These are phyloP conservation scores for Protobothrops flavoviridis DNA, from an alignment of 2,113 vertebrate genomes.

Conservation along the genomic window DNA sequence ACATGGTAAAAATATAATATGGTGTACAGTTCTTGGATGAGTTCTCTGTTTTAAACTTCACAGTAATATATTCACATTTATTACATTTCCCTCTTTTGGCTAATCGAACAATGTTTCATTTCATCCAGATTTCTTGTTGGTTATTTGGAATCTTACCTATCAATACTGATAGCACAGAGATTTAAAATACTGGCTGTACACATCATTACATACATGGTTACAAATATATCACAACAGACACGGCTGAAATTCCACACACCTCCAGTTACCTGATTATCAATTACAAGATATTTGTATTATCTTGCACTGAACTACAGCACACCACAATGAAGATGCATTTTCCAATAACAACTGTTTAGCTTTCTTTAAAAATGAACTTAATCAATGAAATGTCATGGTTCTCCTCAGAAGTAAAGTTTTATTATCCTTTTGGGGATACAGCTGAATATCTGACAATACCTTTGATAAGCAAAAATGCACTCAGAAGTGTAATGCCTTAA, in stretches of 20 bases:
- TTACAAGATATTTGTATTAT: slow-evolving; percentile 48
- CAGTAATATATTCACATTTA: not conserved
- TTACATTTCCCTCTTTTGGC: fast-evolving
- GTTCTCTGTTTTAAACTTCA: fast-evolving
- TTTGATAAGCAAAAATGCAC: not conserved
- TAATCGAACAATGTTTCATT: not conserved
- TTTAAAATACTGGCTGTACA: slow-evolving; percentile 97
- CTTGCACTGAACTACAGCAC: not conserved
- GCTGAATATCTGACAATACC: not conserved
- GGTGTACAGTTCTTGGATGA: not conserved
- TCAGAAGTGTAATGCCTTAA: not conserved
- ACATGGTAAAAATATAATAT: not conserved
- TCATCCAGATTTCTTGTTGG: not conserved
- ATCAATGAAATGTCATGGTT: not conserved
- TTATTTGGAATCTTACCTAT: slow-evolving; percentile 79
- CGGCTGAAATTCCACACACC: slow-evolving; percentile 91
- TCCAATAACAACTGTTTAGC: slow-evolving; percentile 4
- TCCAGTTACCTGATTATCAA: slow-evolving; percentile 73
- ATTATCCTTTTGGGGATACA: not conserved
- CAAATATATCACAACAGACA: slow-evolving; percentile 88
- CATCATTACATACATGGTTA: slow-evolving; percentile 97
- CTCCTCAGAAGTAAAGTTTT: not conserved
- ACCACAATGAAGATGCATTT: not conserved
- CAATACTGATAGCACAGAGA: slow-evolving; percentile 95
- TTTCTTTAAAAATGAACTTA: not conserved